Percentiles rank a stretch among this genome's conserved stretches.
These are phyloP conservation scores for Acrobasis suavella DNA, from an alignment of 2,888 invertebrate species.

Conservation along the genomic window DNA sequence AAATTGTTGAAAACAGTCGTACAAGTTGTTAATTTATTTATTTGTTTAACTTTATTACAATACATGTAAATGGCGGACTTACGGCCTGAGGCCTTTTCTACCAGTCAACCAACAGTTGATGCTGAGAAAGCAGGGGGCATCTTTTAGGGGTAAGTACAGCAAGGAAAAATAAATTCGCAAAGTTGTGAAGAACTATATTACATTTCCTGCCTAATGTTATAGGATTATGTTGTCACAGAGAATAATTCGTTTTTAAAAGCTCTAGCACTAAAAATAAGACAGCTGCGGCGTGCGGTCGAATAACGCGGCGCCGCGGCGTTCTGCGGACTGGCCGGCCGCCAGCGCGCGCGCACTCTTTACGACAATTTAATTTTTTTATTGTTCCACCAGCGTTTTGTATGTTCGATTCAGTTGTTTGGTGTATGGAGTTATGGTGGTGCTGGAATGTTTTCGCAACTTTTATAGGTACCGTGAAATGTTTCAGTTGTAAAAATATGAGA, in stretches of 20 bases:
- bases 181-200: neutral
- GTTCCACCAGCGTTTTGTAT: constrained; percentile 30
- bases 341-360: constrained; percentile 58
- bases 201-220: neutral
- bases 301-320: constrained; percentile 67
- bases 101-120: no score
- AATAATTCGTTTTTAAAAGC: constrained; percentile 41
- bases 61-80: no score
- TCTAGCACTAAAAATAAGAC: constrained; percentile 50
- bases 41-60: no score
- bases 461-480: neutral
- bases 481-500: neutral
- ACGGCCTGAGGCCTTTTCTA: no score
- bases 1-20: no score
- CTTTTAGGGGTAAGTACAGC: no score
- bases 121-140: no score
- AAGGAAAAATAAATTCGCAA: no score
- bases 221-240: constrained; percentile 22
- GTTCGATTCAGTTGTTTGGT: neutral
- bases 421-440: neutral
- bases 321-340: constrained; percentile 67
- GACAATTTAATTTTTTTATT: constrained; percentile 42
- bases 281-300: constrained; percentile 63
- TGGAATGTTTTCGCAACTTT: constrained; percentile 19
- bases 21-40: no score